Evolutionary conservation across 2,113 vertebrate genomes (phyloP).

Genomic region (Erpornis zantholeuca): DNA sequence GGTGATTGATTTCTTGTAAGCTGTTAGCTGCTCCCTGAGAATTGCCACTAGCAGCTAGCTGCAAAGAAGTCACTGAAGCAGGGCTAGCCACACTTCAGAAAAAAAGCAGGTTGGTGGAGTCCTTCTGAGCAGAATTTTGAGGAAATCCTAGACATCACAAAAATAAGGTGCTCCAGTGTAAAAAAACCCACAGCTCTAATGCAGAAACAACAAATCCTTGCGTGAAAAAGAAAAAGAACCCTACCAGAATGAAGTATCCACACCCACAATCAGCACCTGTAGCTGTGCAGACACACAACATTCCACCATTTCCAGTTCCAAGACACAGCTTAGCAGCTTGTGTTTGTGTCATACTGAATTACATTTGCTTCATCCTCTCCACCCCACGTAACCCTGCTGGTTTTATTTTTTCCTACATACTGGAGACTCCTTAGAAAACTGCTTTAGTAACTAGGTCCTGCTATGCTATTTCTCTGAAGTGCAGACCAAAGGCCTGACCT

Average conservation of each 20-base stretch:
- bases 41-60: background rate
- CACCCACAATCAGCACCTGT: background rate
- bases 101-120: background rate
- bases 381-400: background rate
- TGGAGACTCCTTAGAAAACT: background rate
- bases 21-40: background rate
- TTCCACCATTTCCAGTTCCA: background rate
- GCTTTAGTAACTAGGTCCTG: background rate
- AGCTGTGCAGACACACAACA: background rate
- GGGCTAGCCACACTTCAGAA: background rate
- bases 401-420: background rate
- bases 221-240: background rate
- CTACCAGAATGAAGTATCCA: background rate
- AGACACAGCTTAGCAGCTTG: background rate
- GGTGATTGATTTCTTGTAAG: background rate
- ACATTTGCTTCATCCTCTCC: background rate
- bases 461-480: background rate
- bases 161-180: background rate
- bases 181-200: background rate
- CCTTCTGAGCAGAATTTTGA: background rate
- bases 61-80: background rate
- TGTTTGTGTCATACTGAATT: background rate
- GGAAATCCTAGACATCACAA: background rate
- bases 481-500: background rate
- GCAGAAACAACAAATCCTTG: background rate